Conservation (phyloP, 2,113 vertebrate species). For the Solea solea region DNA sequence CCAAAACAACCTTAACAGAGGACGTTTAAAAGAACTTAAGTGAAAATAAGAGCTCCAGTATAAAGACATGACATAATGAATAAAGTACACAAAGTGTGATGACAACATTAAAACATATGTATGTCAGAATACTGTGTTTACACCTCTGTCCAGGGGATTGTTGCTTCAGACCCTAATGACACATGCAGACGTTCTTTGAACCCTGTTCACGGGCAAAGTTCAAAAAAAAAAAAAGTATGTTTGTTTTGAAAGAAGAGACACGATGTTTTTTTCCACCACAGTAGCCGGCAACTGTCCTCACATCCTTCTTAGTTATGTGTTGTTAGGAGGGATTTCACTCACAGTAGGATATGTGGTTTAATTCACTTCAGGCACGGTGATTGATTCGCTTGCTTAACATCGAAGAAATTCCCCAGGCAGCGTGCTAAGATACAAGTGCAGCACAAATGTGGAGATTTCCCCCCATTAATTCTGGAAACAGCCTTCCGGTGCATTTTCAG, state of each 20-base stretch:
- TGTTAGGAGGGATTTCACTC: not conserved
- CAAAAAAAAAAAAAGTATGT: conserved; percentile 39
- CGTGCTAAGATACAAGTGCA: not conserved
- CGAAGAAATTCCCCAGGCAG: not conserved
- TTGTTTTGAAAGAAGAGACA: conserved; percentile 39
- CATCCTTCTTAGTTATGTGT: not conserved
- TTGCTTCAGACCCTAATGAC: conserved; percentile 41
- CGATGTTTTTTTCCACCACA: conserved; percentile 31
- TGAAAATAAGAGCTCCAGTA: not conserved
- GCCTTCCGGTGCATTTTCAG: conserved; percentile 21
- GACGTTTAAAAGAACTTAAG: not conserved
- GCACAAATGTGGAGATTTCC: not conserved
- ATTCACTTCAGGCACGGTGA: not conserved
- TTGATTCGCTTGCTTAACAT: conserved; percentile 19
- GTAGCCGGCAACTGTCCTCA: not conserved
- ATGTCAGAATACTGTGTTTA: not conserved
- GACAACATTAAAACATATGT: not conserved
- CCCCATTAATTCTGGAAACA: conserved; percentile 5
- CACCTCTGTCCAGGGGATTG: not conserved
- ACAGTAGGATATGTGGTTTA: not conserved
- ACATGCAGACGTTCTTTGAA: conserved; percentile 46
- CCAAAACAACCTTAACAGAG: not conserved
- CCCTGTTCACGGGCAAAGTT: conserved; percentile 61
- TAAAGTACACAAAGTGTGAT: not conserved
- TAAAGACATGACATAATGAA: not conserved